phyloP scores from a whole-genome alignment of 1,140 invertebrate genomes.

The Orchestia grillus region DNA sequence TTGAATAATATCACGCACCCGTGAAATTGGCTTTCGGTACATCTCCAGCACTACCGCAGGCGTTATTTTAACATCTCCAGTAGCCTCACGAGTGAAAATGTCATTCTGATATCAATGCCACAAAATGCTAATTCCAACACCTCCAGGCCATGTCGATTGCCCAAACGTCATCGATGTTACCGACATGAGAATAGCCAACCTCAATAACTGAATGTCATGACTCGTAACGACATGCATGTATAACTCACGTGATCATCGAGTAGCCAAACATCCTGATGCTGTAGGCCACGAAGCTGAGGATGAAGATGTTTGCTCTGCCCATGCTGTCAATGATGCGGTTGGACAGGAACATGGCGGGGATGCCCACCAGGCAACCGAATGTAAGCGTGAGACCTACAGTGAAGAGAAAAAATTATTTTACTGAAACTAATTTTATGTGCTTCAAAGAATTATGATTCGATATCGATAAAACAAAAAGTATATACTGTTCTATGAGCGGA shows the following conservation, averaged over 20 bases:
- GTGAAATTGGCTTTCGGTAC: no score
- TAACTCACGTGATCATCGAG: conserved; percentile 80
- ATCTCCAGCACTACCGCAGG: no score
- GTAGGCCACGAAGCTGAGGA: conserved; percentile 85
- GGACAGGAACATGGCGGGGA: conserved; percentile 84
- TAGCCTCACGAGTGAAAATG: no score
- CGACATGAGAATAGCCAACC: background rate
- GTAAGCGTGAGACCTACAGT: conserved; percentile 81
- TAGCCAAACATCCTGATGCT: conserved; percentile 83
- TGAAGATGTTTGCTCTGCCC: conserved; percentile 85
- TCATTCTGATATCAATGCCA: no score
- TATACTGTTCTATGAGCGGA: no score
- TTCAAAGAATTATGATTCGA: no score
- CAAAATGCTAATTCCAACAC: background rate
- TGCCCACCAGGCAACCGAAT: conserved; percentile 83
- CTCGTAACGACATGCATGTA: no score
- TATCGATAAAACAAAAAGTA: no score
- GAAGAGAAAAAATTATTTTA: no score
- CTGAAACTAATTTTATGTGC: no score
- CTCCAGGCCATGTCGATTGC: background rate
- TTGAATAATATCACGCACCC: no score
- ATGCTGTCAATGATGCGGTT: conserved; percentile 84
- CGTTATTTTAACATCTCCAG: no score
- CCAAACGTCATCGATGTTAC: background rate
- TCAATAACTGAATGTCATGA: background rate